These are phyloP conservation scores for Gorsachius magnificus DNA, from an alignment of 2,797 vertebrate genomes.

Conservation along the genomic window DNA sequence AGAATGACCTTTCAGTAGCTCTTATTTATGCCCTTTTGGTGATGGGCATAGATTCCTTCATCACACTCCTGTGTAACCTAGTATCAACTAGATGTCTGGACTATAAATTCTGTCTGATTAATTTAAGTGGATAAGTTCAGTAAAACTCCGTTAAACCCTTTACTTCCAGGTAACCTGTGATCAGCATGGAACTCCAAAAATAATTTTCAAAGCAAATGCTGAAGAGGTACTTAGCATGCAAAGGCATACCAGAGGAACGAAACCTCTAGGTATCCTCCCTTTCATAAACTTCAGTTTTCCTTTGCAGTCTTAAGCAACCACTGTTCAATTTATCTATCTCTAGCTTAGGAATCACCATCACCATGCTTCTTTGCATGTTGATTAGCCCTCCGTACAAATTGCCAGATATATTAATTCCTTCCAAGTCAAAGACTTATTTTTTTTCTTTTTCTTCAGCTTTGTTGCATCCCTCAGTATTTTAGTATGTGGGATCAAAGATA, in stretches of 20 bases:
- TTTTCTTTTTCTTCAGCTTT: neutral
- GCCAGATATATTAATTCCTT: neutral
- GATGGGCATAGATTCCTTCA: neutral
- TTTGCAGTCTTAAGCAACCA: neutral
- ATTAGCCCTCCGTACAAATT: neutral
- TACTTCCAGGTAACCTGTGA: neutral
- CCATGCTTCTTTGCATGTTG: neutral
- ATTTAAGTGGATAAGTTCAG: neutral
- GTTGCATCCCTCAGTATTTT: neutral
- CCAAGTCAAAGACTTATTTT: neutral
- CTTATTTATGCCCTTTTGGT: neutral
- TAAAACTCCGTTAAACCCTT: neutral
- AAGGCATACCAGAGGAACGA: neutral
- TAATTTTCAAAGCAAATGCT: neutral
- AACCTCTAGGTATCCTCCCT: neutral
- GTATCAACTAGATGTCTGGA: neutral
- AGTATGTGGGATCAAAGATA: neutral
- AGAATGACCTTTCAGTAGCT: neutral
- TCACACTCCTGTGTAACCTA: neutral
- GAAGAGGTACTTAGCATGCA: neutral
- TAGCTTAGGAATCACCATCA: neutral
- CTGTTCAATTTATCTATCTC: neutral
- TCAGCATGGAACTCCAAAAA: neutral
- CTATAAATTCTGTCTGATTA: neutral
- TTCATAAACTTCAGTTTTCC: neutral